Percentiles rank a stretch among this genome's conserved stretches.
Evolutionary conservation across 2,888 invertebrate genomes (phyloP).

Genomic region (Eristalis tenax): DNA sequence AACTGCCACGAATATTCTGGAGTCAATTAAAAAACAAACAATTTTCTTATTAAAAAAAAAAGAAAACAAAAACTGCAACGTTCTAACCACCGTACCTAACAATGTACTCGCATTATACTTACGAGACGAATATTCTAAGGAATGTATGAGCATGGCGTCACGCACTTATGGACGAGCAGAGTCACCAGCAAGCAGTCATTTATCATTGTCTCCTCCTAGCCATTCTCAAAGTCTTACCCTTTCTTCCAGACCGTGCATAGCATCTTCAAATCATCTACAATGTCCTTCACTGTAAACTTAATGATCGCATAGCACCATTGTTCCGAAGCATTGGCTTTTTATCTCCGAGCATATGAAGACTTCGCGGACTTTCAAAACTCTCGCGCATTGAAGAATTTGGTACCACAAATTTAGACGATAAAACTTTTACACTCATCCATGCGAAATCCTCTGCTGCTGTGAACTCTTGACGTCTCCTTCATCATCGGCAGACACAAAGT

Average conservation of each 20-base stretch:
- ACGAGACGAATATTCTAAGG: too few species aligned
- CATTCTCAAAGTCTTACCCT: not conserved
- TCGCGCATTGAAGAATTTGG: not conserved
- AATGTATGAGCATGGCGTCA: too few species aligned
- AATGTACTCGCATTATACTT: too few species aligned
- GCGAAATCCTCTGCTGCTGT: not conserved
- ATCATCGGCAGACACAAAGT: not conserved
- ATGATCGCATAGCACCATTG: not conserved
- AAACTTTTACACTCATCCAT: conserved; percentile 12
- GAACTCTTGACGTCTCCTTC: not conserved
- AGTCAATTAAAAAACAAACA: too few species aligned
- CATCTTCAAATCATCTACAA: not conserved
- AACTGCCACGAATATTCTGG: too few species aligned
- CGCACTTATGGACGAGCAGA: too few species aligned
- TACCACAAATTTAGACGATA: conserved; percentile 15
- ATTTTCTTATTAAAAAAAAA: too few species aligned
- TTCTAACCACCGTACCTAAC: too few species aligned
- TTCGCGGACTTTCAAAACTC: not conserved
- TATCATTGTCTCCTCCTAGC: not conserved
- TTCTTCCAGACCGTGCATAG: not conserved
- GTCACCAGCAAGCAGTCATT: too few species aligned
- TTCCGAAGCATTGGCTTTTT: not conserved
- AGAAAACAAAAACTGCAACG: too few species aligned
- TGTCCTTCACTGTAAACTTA: not conserved
- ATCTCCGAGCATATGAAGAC: not conserved